phyloP scores from a whole-genome alignment of 2,113 vertebrate genomes.

The Trachemys scripta region DNA sequence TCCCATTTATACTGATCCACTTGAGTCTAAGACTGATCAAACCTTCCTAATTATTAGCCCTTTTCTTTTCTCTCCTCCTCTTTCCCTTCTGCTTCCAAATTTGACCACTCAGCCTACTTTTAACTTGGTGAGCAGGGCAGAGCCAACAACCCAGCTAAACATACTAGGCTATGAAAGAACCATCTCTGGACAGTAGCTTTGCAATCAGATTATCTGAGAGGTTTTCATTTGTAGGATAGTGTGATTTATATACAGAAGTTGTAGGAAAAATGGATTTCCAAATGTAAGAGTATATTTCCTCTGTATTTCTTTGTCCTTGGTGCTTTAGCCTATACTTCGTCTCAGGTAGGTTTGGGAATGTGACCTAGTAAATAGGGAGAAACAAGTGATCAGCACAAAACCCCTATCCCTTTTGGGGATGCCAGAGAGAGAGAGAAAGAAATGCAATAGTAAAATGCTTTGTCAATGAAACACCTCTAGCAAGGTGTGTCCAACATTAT shows the following conservation, averaged over 20 bases:
- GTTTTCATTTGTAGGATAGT: neutral
- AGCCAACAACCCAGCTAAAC: neutral
- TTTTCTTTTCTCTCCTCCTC: neutral
- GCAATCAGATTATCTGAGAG: neutral
- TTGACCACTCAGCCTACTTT: neutral
- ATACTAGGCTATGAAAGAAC: neutral
- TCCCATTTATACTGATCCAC: neutral
- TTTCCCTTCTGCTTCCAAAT: neutral
- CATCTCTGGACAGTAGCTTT: neutral
- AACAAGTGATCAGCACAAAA: neutral
- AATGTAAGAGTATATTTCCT: neutral
- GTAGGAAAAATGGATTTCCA: neutral
- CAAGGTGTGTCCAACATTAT: neutral
- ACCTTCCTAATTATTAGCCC: neutral
- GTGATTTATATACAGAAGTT: neutral
- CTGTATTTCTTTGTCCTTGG: neutral
- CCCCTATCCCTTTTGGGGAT: neutral
- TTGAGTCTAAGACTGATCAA: neutral
- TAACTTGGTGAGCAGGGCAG: neutral
- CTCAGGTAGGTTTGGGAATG: neutral
- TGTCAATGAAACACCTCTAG: neutral
- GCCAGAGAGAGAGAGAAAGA: neutral
- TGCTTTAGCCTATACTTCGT: neutral
- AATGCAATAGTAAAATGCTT: neutral
- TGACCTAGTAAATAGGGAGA: neutral